These are phyloP conservation scores for Cacatua alba DNA, from an alignment of 2,113 vertebrate genomes.

Conservation along the genomic window DNA sequence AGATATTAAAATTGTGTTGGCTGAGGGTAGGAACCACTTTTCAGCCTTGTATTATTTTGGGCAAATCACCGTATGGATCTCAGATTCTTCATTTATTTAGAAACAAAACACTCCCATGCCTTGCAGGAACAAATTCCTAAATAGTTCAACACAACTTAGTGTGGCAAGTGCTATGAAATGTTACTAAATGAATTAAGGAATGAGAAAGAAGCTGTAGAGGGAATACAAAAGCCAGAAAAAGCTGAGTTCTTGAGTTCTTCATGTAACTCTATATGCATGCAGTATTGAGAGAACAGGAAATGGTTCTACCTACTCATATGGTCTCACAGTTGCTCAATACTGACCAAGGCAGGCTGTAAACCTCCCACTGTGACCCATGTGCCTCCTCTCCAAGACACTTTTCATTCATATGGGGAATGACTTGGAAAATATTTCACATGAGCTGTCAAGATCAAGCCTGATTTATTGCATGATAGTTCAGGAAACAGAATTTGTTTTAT, in stretches of 20 bases:
- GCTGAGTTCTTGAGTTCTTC: neutral
- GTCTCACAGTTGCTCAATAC: neutral
- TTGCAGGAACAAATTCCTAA: neutral
- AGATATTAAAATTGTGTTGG: neutral
- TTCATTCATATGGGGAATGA: neutral
- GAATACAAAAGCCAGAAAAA: neutral
- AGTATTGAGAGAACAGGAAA: neutral
- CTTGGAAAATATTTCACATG: neutral
- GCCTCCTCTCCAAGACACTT: neutral
- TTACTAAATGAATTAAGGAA: neutral
- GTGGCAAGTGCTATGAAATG: neutral
- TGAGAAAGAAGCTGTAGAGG: neutral
- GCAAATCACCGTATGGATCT: neutral
- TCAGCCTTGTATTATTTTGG: neutral
- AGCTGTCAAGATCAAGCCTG: neutral
- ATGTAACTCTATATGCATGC: fast-evolving
- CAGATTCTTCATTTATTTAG: neutral
- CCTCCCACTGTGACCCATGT: neutral
- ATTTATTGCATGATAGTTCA: neutral
- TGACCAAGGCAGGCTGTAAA: neutral
- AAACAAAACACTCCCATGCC: neutral
- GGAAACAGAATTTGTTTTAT: neutral
- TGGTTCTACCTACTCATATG: neutral
- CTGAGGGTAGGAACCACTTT: neutral
- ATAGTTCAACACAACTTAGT: neutral